phyloP scores from a whole-genome alignment of 2,113 vertebrate genomes.

The Empidonax alnorum region DNA sequence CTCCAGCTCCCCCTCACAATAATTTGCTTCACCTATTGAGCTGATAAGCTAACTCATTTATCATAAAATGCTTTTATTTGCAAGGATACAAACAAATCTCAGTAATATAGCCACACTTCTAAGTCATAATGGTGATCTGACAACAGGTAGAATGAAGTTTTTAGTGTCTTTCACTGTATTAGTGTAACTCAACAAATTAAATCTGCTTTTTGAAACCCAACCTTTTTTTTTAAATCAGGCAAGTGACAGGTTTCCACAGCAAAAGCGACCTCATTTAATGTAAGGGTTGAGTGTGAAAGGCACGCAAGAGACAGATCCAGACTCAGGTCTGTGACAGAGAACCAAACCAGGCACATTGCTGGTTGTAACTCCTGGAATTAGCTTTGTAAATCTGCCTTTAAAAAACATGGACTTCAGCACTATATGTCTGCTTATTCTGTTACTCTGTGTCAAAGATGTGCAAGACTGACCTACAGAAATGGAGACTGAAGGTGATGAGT shows the following conservation, averaged over 20 bases:
- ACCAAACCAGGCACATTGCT: not conserved
- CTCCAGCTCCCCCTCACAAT: not conserved
- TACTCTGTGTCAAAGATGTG: not conserved
- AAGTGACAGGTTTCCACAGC: not conserved
- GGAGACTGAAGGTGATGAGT: not conserved
- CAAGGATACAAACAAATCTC: not conserved
- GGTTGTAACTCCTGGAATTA: not conserved
- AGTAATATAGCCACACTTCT: not conserved
- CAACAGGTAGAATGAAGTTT: not conserved
- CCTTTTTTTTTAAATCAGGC: not conserved
- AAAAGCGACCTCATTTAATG: not conserved
- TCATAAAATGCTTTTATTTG: not conserved
- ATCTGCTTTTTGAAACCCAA: not conserved
- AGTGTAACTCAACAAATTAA: not conserved
- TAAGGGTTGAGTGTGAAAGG: not conserved
- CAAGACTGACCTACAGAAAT: not conserved
- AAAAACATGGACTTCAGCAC: not conserved
- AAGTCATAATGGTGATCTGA: not conserved
- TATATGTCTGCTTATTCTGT: not conserved
- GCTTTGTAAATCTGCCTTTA: not conserved
- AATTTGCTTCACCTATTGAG: not conserved
- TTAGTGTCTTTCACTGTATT: not conserved
- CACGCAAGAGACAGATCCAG: not conserved
- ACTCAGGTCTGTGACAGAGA: not conserved
- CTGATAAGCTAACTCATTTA: not conserved